Evolutionary conservation across 2,888 invertebrate genomes (phyloP).

Genomic region (Agelastica alni): DNA sequence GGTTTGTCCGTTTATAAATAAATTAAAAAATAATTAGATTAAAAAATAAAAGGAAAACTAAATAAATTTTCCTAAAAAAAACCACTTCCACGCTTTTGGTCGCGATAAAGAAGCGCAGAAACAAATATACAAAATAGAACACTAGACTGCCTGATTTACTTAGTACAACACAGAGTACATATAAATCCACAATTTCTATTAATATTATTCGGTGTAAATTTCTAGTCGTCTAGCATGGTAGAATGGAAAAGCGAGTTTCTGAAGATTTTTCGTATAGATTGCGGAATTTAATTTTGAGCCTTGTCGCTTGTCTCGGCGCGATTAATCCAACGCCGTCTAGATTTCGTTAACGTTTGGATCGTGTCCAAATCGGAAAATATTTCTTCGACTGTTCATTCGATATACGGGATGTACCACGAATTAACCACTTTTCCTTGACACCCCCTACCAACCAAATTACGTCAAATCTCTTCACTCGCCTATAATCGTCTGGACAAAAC

Average conservation of each 20-base stretch:
- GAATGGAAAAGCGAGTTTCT: not conserved
- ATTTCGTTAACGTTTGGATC: constrained; percentile 33
- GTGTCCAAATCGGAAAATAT: constrained; percentile 37
- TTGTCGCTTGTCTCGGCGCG: constrained; percentile 41
- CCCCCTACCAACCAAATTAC: too few relatives aligned
- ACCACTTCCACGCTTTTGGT: not conserved
- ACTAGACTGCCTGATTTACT: too few relatives aligned
- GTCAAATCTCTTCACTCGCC: too few relatives aligned
- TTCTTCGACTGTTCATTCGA: too few relatives aligned
- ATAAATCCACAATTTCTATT: not conserved
- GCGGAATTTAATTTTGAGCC: constrained; percentile 48
- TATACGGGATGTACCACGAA: constrained; percentile 1
- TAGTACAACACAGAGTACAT: too few relatives aligned
- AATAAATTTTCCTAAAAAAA: not conserved
- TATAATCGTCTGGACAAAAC: too few relatives aligned
- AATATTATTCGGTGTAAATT: not conserved
- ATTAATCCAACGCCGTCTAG: constrained; percentile 43
- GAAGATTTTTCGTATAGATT: constrained; percentile 31
- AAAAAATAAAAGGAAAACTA: not conserved
- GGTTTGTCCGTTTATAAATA: too few relatives aligned
- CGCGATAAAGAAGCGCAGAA: not conserved
- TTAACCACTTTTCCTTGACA: too few relatives aligned
- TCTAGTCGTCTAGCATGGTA: not conserved
- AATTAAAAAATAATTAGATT: too few relatives aligned
- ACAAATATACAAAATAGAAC: not conserved